Evolutionary conservation across 2,888 invertebrate species (phyloP), one percentile per base, ranked within the genome.

Genomic region (Creontiades dilutus): DNA sequence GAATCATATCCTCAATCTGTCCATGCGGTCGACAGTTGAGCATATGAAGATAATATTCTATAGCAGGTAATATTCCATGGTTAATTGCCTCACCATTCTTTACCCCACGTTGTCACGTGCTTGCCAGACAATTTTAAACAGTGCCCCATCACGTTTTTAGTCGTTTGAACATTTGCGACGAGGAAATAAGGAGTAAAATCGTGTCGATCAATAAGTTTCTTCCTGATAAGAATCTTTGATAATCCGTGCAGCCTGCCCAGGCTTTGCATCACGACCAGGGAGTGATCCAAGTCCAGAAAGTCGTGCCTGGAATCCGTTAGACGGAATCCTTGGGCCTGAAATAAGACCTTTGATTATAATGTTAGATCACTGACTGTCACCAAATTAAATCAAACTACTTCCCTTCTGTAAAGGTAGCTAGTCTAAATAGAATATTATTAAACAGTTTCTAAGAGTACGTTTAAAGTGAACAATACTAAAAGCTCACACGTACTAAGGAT

Each of bases 221-320:
- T 55, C 16, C 61, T 27, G 11, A 86, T 52, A 16, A 89, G 89
- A 11, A 91, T 68, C 75, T 89, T 89, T 23, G 84, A 75, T 52
- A 89, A 28, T 13, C 84, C 89, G 75, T 89, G 89, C n/a, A 84
- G 68, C 28, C 84, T 82, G 16, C 84, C 89, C 48, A 89, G 19
- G 46, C 68, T 75, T 48, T 84, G 61, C 48, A 89, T 82, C 11
- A 84, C 89, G 27, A 89, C 37, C 23, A 89, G 16, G 13, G 89
- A 14, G 47, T 89, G 89, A 23, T 89, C 89, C 28, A 89, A 27
- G 48, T 89, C 75, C 61, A 89, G 80, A 37, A 81, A 89, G 19
- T 28, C 86, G 75, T 75, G 86, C 23, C 86, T 68, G 11, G 86
- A 86, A 14, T 86, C 48, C 16, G 86, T 86, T 75, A 86, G 75